Conservation (phyloP, 2,113 vertebrate species). For the Etia nguti region DNA sequence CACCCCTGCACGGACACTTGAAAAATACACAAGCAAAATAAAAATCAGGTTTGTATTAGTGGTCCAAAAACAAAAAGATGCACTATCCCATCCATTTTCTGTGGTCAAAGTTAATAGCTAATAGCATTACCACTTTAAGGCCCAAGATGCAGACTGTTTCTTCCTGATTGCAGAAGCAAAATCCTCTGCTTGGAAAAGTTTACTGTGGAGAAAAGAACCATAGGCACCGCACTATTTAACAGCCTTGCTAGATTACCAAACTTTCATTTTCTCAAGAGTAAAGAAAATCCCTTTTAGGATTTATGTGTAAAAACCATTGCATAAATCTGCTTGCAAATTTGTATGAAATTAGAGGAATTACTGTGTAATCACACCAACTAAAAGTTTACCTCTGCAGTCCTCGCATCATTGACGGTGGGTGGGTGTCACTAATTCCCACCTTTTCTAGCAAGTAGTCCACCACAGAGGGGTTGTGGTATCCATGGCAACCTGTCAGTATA, state of each 20-base stretch:
- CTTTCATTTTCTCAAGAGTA: background rate
- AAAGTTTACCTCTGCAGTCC: constrained; percentile 87
- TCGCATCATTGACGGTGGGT: constrained; percentile 93
- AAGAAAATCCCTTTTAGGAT: background rate
- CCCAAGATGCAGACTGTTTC: constrained; percentile 93
- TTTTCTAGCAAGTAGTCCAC: constrained; percentile 89
- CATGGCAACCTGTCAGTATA: constrained; percentile 81
- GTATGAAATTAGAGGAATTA: background rate
- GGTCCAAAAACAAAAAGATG: background rate
- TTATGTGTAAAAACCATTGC: background rate
- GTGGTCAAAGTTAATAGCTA: background rate
- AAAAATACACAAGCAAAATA: background rate
- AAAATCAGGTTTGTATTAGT: background rate
- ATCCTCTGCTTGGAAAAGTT: constrained; percentile 88
- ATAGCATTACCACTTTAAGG: constrained; percentile 86
- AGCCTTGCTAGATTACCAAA: background rate
- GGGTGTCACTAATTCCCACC: constrained; percentile 85
- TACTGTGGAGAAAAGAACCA: constrained; percentile 66
- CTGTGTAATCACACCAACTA: background rate
- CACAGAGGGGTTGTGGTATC: constrained; percentile 91
- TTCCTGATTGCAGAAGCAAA: constrained; percentile 88
- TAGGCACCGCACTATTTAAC: background rate
- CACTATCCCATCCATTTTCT: background rate
- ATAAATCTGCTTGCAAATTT: background rate
- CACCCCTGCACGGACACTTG: constrained; percentile 90